Evolutionary conservation across 2,888 invertebrate species (phyloP).

Genomic region (Ptychoptera albimana): DNA sequence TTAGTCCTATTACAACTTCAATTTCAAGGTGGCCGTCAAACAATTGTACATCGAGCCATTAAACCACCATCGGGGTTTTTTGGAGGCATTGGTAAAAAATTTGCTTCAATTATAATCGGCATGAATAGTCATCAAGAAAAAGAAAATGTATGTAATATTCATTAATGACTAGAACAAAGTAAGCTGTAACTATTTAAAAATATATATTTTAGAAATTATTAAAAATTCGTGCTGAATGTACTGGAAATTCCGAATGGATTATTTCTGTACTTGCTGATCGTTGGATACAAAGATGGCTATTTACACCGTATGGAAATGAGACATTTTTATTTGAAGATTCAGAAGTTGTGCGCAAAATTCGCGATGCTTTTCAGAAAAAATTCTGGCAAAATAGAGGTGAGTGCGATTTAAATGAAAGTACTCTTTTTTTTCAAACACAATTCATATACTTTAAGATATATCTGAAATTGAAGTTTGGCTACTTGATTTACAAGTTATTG

Average conservation of each 20-base stretch:
- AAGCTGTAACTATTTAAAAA: slow-evolving; percentile 3
- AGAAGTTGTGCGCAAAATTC: slow-evolving; percentile 53
- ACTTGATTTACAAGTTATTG: slow-evolving; percentile 59
- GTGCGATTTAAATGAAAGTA: neutral
- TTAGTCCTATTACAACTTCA: slow-evolving; percentile 54
- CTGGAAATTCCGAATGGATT: slow-evolving; percentile 32
- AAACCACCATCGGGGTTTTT: slow-evolving; percentile 68
- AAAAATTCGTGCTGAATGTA: slow-evolving; percentile 41
- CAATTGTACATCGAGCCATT: slow-evolving; percentile 47
- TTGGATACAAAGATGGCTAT: slow-evolving; percentile 68
- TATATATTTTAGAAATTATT: slow-evolving; percentile 39
- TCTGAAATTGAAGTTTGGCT: slow-evolving; percentile 52
- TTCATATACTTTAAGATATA: slow-evolving; percentile 29
- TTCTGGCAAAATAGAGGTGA: slow-evolving; percentile 43
- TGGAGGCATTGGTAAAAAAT: slow-evolving; percentile 65
- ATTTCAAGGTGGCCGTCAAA: slow-evolving; percentile 47
- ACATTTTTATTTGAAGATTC: slow-evolving; percentile 52
- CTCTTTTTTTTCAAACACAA: neutral
- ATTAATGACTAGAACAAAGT: neutral
- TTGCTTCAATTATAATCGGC: slow-evolving; percentile 29
- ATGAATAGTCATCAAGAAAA: slow-evolving; percentile 25
- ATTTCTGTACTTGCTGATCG: slow-evolving; percentile 63
- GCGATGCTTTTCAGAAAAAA: slow-evolving; percentile 50
- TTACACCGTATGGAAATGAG: slow-evolving; percentile 44
- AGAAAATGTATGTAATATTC: slow-evolving; percentile 21